Conservation (phyloP, 53 echinoderm and acorn worm species). For the Henricia sp. region DNA sequence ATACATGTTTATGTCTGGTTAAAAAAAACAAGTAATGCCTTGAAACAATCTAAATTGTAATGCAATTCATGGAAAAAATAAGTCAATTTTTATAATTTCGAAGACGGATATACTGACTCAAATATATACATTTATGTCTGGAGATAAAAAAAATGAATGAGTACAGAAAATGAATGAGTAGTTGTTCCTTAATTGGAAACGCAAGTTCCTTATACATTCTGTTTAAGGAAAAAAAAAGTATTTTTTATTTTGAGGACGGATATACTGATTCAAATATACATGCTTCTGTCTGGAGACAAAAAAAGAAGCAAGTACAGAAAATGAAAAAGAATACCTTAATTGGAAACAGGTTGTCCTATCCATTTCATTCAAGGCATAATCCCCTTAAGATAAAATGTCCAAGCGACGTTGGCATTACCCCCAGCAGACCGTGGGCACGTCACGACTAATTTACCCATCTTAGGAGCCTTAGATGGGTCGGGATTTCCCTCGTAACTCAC, state of each 20-base stretch:
- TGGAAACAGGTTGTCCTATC: background rate
- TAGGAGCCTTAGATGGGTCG: slow-evolving; percentile 91
- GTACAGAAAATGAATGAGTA: background rate
- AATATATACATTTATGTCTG: too few species aligned
- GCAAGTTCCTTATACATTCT: background rate
- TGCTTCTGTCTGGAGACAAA: too few species aligned
- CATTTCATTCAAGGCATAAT: slow-evolving; percentile 68
- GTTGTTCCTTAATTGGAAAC: background rate
- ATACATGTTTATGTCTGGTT: too few species aligned
- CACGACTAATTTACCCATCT: slow-evolving; percentile 97
- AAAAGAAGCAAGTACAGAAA: background rate
- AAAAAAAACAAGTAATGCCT: too few species aligned
- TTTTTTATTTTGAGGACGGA: too few species aligned
- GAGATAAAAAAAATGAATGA: background rate
- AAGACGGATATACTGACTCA: too few species aligned
- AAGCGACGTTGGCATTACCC: slow-evolving; percentile 92
- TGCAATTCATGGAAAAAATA: too few species aligned
- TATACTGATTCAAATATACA: too few species aligned
- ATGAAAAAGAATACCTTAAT: background rate
- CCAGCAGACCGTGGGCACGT: slow-evolving; percentile 94
- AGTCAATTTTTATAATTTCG: too few species aligned
- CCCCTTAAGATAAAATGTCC: slow-evolving; percentile 97
- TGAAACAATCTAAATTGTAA: too few species aligned
- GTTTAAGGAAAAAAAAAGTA: too few species aligned
- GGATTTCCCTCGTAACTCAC: slow-evolving; percentile 92